Evolutionary conservation across 2,113 vertebrate species (phyloP).

Genomic region (Rhinolophus sinicus): DNA sequence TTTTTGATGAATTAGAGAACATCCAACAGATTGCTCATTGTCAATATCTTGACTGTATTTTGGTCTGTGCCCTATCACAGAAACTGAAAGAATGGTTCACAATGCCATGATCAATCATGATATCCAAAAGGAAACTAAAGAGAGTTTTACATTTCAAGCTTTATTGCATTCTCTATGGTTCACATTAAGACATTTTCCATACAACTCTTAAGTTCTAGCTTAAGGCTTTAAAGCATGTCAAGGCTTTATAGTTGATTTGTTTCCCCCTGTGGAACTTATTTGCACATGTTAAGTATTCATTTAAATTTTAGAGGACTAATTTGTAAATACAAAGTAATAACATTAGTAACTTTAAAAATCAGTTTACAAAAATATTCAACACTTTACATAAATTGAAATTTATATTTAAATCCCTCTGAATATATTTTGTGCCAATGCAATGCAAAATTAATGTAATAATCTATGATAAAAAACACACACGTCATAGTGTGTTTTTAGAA

Average conservation of each 20-base stretch:
- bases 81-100: neutral
- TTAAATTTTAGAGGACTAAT: neutral
- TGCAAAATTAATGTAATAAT: neutral
- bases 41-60: neutral
- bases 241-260: neutral
- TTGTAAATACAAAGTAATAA: neutral
- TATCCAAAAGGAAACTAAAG: neutral
- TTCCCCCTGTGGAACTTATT: neutral
- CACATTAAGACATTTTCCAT: neutral
- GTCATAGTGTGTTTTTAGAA: neutral
- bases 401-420: neutral
- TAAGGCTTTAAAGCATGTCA: neutral
- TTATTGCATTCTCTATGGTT: neutral
- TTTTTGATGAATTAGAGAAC: constrained; percentile 1
- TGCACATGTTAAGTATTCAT: neutral
- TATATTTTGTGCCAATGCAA: neutral
- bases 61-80: neutral
- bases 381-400: neutral
- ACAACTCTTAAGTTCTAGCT: neutral
- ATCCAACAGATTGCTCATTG: neutral
- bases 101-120: neutral
- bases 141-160: neutral
- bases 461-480: neutral
- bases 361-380: neutral
- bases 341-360: neutral